Evolutionary conservation across 2,797 vertebrate genomes (phyloP).

Genomic region (Acipenser oxyrinchus): DNA sequence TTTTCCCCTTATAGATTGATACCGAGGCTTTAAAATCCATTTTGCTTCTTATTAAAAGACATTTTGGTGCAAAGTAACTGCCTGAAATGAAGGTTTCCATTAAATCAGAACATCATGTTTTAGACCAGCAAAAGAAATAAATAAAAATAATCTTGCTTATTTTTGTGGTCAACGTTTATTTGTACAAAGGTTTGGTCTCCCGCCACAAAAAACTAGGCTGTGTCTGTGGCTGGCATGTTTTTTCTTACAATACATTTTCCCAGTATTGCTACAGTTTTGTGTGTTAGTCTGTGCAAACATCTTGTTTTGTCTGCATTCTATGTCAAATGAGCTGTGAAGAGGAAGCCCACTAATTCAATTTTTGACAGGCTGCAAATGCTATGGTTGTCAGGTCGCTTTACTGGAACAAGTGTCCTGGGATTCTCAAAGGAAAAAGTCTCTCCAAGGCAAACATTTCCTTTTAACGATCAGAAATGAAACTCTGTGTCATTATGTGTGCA

Average conservation of each 20-base stretch:
- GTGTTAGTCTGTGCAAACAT: neutral
- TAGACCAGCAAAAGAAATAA: slow-evolving; percentile 13
- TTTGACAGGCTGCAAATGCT: slow-evolving; percentile 28
- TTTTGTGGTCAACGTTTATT: slow-evolving; percentile 11
- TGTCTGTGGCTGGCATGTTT: slow-evolving; percentile 6
- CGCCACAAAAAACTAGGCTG: slow-evolving; percentile 12
- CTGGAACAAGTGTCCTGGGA: slow-evolving; percentile 31
- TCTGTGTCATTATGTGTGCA: neutral
- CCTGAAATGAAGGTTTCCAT: no score
- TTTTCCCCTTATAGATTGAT: no score
- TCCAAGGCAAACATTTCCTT: slow-evolving; percentile 27
- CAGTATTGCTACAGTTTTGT: neutral
- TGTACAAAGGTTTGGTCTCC: slow-evolving; percentile 3
- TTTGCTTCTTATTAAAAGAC: no score
- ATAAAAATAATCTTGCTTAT: slow-evolving; percentile 8
- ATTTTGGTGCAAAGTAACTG: no score
- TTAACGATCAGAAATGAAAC: slow-evolving; percentile 22
- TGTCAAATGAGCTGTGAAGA: slow-evolving; percentile 5
- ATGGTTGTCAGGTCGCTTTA: slow-evolving; percentile 21
- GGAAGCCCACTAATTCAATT: slow-evolving; percentile 25
- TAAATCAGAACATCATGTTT: no score
- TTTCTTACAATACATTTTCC: neutral
- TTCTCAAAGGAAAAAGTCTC: slow-evolving; percentile 34
- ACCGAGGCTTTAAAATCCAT: no score
- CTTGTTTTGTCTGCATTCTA: neutral